Conservation (phyloP, 2,113 vertebrate genomes). For the Laticauda laticaudata region DNA sequence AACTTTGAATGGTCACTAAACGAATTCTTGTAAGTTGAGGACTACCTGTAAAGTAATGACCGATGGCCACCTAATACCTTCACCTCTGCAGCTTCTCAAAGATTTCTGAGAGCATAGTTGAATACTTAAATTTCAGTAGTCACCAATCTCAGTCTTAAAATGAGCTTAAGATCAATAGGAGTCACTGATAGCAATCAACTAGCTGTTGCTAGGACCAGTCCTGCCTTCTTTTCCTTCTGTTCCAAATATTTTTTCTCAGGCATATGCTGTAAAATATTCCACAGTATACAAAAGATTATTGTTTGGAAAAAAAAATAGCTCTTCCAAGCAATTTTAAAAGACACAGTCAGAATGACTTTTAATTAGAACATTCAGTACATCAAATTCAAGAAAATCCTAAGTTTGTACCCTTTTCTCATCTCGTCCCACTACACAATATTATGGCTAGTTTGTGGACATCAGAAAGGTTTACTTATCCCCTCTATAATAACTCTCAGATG, state of each 20-base stretch:
- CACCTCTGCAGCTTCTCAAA: not conserved
- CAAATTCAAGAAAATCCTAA: not conserved
- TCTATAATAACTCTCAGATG: not conserved
- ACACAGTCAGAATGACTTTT: not conserved
- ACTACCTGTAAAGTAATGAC: not conserved
- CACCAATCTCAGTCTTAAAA: not conserved
- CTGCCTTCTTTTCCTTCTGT: not conserved
- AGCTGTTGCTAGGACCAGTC: not conserved
- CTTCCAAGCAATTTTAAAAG: not conserved
- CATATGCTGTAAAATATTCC: not conserved
- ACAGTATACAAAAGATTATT: not conserved
- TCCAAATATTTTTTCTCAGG: not conserved
- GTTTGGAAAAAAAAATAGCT: not conserved
- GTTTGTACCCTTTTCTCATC: not conserved
- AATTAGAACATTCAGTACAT: not conserved
- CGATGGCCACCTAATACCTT: not conserved
- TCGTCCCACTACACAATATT: not conserved
- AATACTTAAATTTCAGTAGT: not conserved
- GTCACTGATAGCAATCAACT: not conserved
- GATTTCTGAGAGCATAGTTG: not conserved
- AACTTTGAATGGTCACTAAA: not conserved
- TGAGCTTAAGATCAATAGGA: not conserved
- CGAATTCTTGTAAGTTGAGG: not conserved
- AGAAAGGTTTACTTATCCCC: not conserved
- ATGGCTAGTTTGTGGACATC: not conserved